Evolutionary conservation across 2,113 vertebrate species (phyloP).

Genomic region (Corythaeola cristata): DNA sequence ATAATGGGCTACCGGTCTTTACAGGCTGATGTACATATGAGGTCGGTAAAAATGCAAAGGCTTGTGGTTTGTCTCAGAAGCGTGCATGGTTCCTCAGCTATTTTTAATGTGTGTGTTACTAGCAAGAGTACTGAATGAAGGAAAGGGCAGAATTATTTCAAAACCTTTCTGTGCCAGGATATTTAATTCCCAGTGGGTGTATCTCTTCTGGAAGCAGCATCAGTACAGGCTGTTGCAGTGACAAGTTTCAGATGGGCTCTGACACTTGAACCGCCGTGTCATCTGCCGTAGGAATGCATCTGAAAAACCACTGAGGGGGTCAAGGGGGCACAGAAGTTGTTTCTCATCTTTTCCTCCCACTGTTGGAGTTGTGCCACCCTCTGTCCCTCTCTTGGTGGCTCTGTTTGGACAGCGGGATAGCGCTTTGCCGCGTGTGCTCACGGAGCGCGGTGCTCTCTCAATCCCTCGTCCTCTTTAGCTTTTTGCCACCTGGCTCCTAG

Average conservation of each 20-base stretch:
- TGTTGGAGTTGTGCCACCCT: not conserved
- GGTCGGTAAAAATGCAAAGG: not conserved
- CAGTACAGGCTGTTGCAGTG: not conserved
- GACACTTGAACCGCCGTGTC: not conserved
- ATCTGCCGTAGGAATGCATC: not conserved
- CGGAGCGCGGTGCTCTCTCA: accelerated
- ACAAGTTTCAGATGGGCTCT: not conserved
- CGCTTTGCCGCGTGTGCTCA: not conserved
- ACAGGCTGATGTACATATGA: not conserved
- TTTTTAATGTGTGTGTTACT: not conserved
- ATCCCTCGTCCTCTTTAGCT: not conserved
- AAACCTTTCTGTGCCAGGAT: not conserved
- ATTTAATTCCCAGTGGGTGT: not conserved
- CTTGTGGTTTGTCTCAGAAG: not conserved
- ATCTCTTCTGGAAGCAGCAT: not conserved
- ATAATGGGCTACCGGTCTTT: not conserved
- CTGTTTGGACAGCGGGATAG: not conserved
- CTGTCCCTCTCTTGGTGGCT: not conserved
- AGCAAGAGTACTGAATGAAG: not conserved
- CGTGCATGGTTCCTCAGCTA: not conserved
- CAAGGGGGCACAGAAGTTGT: not conserved
- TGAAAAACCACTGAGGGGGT: not conserved
- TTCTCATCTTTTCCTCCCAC: not conserved
- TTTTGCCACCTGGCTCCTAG: not conserved
- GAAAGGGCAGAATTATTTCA: not conserved